Conservation (phyloP, 92 coral and sea anemone species). For the Zoanthus sociatus region DNA sequence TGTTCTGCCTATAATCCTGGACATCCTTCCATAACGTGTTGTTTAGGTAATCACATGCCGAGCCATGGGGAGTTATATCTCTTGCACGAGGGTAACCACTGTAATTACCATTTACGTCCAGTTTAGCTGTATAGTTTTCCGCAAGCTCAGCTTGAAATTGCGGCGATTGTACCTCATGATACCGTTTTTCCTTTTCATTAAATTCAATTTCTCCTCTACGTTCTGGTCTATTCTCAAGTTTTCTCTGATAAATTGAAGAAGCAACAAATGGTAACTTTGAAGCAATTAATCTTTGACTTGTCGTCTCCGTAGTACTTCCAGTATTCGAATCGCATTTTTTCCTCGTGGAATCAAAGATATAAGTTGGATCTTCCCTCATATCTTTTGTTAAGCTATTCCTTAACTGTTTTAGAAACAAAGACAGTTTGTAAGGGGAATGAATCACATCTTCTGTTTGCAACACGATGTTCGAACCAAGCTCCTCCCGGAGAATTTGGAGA, state of each 20-base stretch:
- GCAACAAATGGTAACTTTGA: neutral
- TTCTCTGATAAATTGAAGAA: neutral
- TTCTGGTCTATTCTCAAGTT: neutral
- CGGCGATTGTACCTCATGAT: neutral
- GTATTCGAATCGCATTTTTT: neutral
- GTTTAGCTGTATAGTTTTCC: neutral
- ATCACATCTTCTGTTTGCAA: conserved; percentile 51
- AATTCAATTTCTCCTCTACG: conserved; percentile 10
- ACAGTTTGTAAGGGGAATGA: neutral
- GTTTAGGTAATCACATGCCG: conserved; percentile 10
- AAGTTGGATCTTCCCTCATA: neutral
- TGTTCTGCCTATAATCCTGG: neutral
- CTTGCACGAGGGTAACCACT: neutral
- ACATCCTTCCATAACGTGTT: neutral
- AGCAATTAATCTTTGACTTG: neutral
- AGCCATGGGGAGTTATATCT: neutral
- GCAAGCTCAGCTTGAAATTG: neutral
- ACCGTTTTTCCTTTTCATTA: conserved; percentile 5
- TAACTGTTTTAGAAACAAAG: neutral
- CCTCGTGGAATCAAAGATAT: neutral
- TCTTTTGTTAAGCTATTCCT: neutral
- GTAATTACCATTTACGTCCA: conserved; percentile 15
- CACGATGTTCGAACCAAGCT: conserved; percentile 51
- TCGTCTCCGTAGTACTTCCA: neutral
- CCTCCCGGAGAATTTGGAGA: conserved; percentile 61